Evolutionary conservation across 1,140 invertebrate genomes (phyloP), one percentile per base, ranked within the genome.

Genomic region (Xylocopa sonorina): DNA sequence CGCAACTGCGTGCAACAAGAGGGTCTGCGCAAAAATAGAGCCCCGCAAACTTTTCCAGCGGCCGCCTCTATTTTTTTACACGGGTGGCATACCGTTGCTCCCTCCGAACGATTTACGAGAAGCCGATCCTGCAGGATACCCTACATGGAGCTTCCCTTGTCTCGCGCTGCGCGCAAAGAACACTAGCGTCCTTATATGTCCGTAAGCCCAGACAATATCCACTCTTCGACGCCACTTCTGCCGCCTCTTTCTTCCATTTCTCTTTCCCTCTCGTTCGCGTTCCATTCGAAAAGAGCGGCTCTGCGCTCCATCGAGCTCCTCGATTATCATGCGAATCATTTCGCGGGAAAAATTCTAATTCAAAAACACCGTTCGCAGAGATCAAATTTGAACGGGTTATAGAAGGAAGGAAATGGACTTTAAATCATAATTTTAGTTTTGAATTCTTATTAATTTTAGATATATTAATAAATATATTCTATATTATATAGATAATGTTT

Each of bases 101-200:
- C 57, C 46, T 63, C 24, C 18, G 41, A 60, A 80, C 71, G 76
- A 86, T 86, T 86, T 83, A 86, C 80, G 84, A 86, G 76, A 76
- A 83, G 55, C 48, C 72, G 69, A 75, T 71, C 43, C 84, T 32
- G 43, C 67, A 57, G 68, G 76, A 79, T 80, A 55, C 84, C 76
- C 72, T 80, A 77, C 69, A 86, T 80, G 84, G 84, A 80, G 80
- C 71, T 78, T 73, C 57, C 75, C 75, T 83, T 85, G 76, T 74
- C 80, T 80, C 79, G 80, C 43, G 60, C 76, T 58, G n/a, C 50
- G 60, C 51, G 74, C 69, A 81, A 74, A 78, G 74, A 76, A 51
- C 74, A 57, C 57, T 80, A 77, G 85, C 86, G 68, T 83, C 89
- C 89, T 89, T 90, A 90, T 90, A 90, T 86, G 89, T 90, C 83